A percentile compares a stretch with the other conserved stretches of the same genome.
Conservation (phyloP, 2,888 invertebrate genomes). For the Chrysotoxum bicinctum region DNA sequence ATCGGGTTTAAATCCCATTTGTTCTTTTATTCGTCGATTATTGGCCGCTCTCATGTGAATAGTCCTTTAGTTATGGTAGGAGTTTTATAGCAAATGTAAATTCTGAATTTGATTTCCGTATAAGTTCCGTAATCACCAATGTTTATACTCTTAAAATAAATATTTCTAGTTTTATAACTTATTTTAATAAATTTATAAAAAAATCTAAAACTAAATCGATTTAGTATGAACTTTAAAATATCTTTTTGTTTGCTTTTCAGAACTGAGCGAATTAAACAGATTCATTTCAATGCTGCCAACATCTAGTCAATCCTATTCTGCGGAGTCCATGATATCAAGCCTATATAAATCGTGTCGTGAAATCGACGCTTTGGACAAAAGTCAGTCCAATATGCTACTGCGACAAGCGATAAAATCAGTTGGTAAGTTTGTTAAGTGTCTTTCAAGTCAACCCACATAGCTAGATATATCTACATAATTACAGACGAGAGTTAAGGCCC, state of each 20-base stretch:
- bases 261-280: constrained; percentile 79
- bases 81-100: no score
- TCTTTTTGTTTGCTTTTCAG: constrained; percentile 71
- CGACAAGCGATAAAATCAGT: constrained; percentile 79
- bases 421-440: constrained; percentile 76
- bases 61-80: no score
- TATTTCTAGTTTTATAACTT: no score
- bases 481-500: neutral
- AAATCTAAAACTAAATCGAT: no score
- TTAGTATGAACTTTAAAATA: no score
- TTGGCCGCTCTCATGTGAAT: no score
- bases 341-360: constrained; percentile 80
- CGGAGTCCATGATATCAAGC: constrained; percentile 80
- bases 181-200: no score
- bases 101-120: no score
- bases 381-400: constrained; percentile 78
- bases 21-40: no score
- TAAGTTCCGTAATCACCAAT: no score
- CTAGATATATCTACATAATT: neutral
- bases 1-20: no score
- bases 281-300: constrained; percentile 80
- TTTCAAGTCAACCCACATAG: neutral
- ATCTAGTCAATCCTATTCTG: constrained; percentile 77
- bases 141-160: no score
- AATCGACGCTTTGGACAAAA: constrained; percentile 79